These are phyloP conservation scores for Alligator sinensis DNA, from an alignment of 2,113 vertebrate genomes.

Conservation along the genomic window DNA sequence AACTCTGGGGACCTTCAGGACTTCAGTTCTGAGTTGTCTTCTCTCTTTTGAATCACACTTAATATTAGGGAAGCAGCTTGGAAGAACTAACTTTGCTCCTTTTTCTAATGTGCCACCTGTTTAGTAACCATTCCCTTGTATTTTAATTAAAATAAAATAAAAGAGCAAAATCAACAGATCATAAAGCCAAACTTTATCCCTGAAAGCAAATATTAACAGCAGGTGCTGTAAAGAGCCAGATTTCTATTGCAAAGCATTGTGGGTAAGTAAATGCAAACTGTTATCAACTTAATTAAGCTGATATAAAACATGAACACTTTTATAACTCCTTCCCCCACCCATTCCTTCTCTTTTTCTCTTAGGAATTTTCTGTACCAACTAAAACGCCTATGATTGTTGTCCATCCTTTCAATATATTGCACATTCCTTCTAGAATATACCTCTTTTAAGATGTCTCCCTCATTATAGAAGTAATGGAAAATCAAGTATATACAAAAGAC, in stretches of 20 bases:
- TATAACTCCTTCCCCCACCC: not conserved
- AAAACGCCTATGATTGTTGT: not conserved
- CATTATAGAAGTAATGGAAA: not conserved
- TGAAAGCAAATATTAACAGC: slow-evolving; percentile 16
- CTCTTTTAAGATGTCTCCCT: not conserved
- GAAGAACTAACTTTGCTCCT: not conserved
- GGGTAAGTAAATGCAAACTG: slow-evolving; percentile 1
- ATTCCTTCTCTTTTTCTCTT: not conserved
- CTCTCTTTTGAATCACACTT: not conserved
- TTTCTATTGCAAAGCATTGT: not conserved
- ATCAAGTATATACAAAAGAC: not conserved
- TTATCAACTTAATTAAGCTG: not conserved
- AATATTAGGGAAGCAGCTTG: not conserved
- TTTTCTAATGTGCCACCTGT: not conserved
- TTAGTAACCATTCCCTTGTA: not conserved
- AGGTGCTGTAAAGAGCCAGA: not conserved
- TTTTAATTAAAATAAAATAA: slow-evolving; percentile 21
- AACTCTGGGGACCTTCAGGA: not conserved
- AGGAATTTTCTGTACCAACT: not conserved
- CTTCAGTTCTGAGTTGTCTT: not conserved
- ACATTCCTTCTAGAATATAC: not conserved
- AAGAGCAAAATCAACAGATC: not conserved
- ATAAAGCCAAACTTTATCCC: not conserved
- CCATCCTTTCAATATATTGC: not conserved
- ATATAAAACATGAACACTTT: not conserved